Conservation (phyloP, 2,113 vertebrate species). For the Labrus mixtus region DNA sequence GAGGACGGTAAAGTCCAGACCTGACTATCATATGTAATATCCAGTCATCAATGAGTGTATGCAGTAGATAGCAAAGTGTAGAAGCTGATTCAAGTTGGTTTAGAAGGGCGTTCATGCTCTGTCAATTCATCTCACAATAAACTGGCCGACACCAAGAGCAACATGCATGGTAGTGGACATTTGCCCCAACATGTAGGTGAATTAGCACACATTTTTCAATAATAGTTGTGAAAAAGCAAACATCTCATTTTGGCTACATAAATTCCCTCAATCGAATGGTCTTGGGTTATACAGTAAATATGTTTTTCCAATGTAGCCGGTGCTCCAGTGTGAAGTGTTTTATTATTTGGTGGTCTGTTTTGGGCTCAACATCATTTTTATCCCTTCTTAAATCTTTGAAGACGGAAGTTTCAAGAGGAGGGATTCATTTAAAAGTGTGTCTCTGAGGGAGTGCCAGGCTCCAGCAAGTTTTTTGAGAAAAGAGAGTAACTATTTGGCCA, state of each 20-base stretch:
- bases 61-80: slow-evolving; percentile 40
- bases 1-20: slow-evolving; percentile 25
- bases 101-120: no score
- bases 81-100: slow-evolving; percentile 41
- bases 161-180: no score
- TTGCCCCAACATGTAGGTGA: no score
- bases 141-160: slow-evolving; percentile 46
- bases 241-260: no score
- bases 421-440: no score
- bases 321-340: not conserved
- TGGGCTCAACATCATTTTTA: not conserved
- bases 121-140: slow-evolving; percentile 45
- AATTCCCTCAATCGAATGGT: no score
- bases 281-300: no score
- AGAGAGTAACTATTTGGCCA: slow-evolving; percentile 7
- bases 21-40: slow-evolving; percentile 18
- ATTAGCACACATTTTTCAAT: no score
- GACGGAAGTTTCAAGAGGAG: no score
- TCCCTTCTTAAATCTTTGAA: not conserved
- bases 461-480: slow-evolving; percentile 14
- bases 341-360: not conserved
- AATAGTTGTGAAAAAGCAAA: no score
- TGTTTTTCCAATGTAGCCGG: no score
- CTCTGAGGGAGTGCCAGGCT: not conserved
- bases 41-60: slow-evolving; percentile 52